Evolutionary conservation across 2,888 invertebrate species (phyloP), one percentile per base, ranked within the genome.

Genomic region (Calameuta filiformis): DNA sequence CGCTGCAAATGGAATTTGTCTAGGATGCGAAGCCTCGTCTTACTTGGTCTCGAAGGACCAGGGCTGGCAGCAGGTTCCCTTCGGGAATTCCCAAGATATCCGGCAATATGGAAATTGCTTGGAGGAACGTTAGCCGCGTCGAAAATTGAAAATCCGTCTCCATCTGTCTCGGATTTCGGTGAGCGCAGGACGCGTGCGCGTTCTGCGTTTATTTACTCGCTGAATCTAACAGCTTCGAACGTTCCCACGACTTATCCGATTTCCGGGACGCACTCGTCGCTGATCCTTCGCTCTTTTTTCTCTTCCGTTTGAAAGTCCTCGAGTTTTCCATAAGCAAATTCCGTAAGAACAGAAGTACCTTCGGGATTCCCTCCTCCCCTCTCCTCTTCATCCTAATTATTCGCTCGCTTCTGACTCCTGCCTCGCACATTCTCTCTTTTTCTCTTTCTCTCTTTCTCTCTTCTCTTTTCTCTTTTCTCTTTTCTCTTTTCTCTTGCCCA

Each of bases 1-100:
- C 81, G 81, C 12, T 71, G 71, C 80, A 82, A 84, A 83, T 84
- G 83, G 85, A 86, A 86, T 87, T 86, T 83, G 84, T 83, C 81
- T 81, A 80, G 78, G 75, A 83, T 83, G 83, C 80, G 81, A 81
- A 78, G 81, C 77, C 79, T 81, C 81, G 81, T 76, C 81, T 84
- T 83, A 83, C 80, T 12, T 30, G 30, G 12, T 69, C 33, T 30
- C 69, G 30, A n/a, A 6, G 30, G 40, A 40, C 1, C 12, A 15
- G 12, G 4, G 15, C 37, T 4, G 4, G 15, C 23, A 56, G 33
- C 31, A 31, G 31, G 31, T 3, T 33, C 9, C 40, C 40, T 56
- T 56, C 23, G 23, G 40, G 23, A 56, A 56, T 2, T 23, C 6
- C 23, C 15, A 56, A 40, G 40, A 56, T 56, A 75, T 81, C 79